Base-by-base conservation (phyloP, 2,888 invertebrate genomes). In the Phrixothrix hirtus region DNA sequence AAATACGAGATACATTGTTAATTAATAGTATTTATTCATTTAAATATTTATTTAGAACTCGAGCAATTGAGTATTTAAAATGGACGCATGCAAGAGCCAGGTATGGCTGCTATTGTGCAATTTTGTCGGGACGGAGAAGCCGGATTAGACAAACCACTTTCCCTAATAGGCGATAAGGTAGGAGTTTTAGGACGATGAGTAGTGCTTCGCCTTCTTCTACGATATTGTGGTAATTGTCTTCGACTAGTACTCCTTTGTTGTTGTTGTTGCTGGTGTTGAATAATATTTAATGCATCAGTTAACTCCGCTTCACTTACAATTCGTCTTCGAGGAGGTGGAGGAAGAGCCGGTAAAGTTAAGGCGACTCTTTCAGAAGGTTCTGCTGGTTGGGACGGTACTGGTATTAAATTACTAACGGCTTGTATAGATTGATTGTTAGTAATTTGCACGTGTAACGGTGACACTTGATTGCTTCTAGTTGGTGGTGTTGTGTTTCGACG, bases 71-170 rank as follows among this genome's bases (percentile, higher is more conserved):
- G 29, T 44, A 50, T 60, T 64, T 45, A 67, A 64, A 66, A 62
- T 59, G 70, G 65, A 62, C 71, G 64, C 61, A 68, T 66, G 61
- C 69, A 71, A 57, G 72, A 50, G 61, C 66, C 54, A 70, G 73
- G 57, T 67, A 75, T 59, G 27, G 68, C 65, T 27, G 67, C 60
- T 67, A 75, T 58, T 64, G 73, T 54, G 60, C 73, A 74, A 56
- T 64, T 71, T 71, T 66, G 77, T 67, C 62, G 69, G 66, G 75
- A 75, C 66, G 86, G 85, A 47, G 85, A 85, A 10, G 84, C 83
- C 1, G 85, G 85, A 75, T 87, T 87, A 35, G 86, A 86, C 11
- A 85, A 75, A 17, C 87, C 87, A 34, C 86, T 85, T 65, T 87
- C 87, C 51, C 85, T 81, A 44, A 87, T 87, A 17, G 87, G 87